Conservation (phyloP, 2,888 invertebrate species). For the Molorchus minor region DNA sequence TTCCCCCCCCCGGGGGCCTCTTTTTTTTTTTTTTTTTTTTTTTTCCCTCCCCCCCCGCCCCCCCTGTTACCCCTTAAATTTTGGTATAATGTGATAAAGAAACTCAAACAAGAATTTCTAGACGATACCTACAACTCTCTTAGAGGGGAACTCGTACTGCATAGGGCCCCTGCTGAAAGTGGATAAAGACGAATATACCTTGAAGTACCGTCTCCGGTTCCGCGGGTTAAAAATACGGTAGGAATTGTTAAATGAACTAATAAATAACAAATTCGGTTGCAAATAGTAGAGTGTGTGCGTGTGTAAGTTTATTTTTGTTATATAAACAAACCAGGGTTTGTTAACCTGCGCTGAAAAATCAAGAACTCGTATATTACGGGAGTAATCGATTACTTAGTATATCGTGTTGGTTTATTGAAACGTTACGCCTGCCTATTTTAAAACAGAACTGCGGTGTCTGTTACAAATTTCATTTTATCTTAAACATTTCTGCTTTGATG, state of each 20-base stretch:
- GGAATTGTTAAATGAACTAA: neutral
- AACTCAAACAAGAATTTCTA: no score
- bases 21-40: no score
- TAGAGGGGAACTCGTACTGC: no score
- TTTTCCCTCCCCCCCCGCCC: no score
- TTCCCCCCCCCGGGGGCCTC: no score
- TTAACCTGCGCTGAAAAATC: slow-evolving; percentile 34
- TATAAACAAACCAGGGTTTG: slow-evolving; percentile 35
- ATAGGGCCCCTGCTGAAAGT: no score
- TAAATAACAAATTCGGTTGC: slow-evolving; percentile 9
- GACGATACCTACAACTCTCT: no score
- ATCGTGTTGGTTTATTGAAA: slow-evolving; percentile 28
- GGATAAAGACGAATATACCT: no score
- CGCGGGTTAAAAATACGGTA: neutral
- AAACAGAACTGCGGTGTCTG: slow-evolving; percentile 25
- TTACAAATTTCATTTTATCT: slow-evolving; percentile 24
- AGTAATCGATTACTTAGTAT: slow-evolving; percentile 15
- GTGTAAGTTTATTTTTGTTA: slow-evolving; percentile 23
- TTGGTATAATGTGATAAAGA: no score
- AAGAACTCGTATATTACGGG: slow-evolving; percentile 6
- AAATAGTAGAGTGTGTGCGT: slow-evolving; percentile 17
- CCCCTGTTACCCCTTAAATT: no score
- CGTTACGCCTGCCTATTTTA: slow-evolving; percentile 24
- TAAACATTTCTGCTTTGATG: slow-evolving; percentile 28
- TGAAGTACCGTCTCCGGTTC: no score